phyloP scores from a whole-genome alignment of 2,113 vertebrate species.

The Sisor rabdophorus region DNA sequence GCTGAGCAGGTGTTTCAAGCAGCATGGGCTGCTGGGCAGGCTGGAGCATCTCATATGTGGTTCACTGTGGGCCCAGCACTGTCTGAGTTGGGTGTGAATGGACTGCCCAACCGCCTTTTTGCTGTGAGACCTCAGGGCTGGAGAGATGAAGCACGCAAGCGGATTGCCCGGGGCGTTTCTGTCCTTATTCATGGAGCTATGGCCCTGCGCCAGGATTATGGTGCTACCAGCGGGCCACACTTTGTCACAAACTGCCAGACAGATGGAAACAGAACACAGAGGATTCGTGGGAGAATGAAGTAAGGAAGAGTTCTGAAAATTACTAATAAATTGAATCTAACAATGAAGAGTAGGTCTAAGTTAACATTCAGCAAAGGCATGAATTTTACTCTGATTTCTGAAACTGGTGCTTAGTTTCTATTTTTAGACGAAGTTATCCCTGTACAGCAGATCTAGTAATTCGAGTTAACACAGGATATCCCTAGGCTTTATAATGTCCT shows the following conservation, averaged over 20 bases:
- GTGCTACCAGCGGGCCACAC: conserved; percentile 78
- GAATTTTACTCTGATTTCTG: not conserved
- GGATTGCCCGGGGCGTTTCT: conserved; percentile 83
- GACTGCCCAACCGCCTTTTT: conserved; percentile 80
- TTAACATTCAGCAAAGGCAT: conserved; percentile 12
- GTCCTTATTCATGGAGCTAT: conserved; percentile 87
- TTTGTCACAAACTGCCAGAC: conserved; percentile 85
- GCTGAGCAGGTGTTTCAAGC: conserved; percentile 83
- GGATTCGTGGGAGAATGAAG: conserved; percentile 78
- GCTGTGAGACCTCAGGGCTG: conserved; percentile 87
- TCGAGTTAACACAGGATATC: conserved; percentile 30
- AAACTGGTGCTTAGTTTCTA: not conserved
- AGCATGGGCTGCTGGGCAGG: conserved; percentile 80
- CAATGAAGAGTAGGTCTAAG: conserved; percentile 12
- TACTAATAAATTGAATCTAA: not conserved
- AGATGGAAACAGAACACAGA: conserved; percentile 78
- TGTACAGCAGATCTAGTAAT: conserved; percentile 38
- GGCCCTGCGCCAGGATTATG: conserved; percentile 82
- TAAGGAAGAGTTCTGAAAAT: conserved; percentile 46
- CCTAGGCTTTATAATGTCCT: conserved; percentile 25
- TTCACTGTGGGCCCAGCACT: conserved; percentile 86
- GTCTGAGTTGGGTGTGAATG: conserved; percentile 76
- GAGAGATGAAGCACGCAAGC: conserved; percentile 80
- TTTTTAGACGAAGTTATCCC: not conserved
- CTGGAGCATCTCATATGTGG: conserved; percentile 88